phyloP scores from a whole-genome alignment of 2,113 vertebrate species.

The Leptocoma aspasia region DNA sequence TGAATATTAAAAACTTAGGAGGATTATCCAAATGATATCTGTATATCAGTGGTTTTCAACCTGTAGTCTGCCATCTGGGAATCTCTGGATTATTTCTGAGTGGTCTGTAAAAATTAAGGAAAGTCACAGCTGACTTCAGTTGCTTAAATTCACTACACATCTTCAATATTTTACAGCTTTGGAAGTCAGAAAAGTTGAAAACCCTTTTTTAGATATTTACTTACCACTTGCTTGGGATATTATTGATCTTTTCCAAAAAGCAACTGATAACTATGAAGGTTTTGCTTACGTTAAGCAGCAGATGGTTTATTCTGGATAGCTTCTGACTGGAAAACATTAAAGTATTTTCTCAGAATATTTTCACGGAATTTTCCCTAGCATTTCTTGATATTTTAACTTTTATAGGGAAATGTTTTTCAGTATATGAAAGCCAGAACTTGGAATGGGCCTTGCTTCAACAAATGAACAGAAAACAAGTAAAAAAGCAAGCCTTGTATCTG shows the following conservation, averaged over 20 bases:
- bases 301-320: conserved; percentile 10
- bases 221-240: background rate
- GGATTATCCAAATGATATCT: conserved; percentile 1
- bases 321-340: conserved; percentile 15
- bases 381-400: background rate
- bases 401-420: background rate
- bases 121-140: background rate
- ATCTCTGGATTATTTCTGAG: conserved; percentile 3
- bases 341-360: background rate
- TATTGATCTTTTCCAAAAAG: conserved; percentile 33
- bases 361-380: background rate
- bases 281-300: conserved; percentile 31
- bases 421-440: background rate
- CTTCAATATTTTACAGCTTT: background rate
- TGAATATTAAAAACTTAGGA: conserved; percentile 10
- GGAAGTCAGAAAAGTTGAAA: conserved; percentile 9
- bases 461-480: background rate
- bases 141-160: background rate
- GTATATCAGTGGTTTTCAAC: background rate
- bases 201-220: conserved; percentile 5
- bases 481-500: background rate
- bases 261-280: background rate
- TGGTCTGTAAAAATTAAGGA: background rate
- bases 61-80: background rate
- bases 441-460: background rate